Conservation (phyloP, 1,140 invertebrate genomes). For the Drosophila pachea region DNA sequence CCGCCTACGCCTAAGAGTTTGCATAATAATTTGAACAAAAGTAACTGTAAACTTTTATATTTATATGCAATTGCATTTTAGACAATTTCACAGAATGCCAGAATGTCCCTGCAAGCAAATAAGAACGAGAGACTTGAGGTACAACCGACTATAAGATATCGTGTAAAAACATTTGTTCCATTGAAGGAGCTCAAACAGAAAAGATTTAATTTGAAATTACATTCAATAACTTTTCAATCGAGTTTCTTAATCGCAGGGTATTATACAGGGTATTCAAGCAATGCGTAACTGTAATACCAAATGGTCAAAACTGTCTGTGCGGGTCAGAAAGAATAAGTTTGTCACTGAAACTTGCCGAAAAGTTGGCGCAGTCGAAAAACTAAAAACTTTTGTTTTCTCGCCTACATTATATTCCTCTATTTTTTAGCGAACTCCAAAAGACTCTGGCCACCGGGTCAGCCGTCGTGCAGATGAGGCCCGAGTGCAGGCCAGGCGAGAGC, state of each 20-base stretch:
- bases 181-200: no score
- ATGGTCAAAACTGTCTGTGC: conserved; percentile 33
- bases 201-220: no score
- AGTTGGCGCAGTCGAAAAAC: conserved; percentile 55
- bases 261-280: neutral
- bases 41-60: conserved; percentile 55
- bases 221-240: no score
- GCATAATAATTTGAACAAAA: conserved; percentile 38
- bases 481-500: neutral
- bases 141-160: neutral
- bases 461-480: neutral
- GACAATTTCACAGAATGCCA: conserved; percentile 48
- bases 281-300: conserved; percentile 30
- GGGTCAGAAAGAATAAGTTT: conserved; percentile 52
- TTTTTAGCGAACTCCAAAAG: conserved; percentile 57
- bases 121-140: neutral
- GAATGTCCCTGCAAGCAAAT: conserved; percentile 45
- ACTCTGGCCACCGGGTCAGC: conserved; percentile 12
- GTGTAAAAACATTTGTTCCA: neutral
- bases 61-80: conserved; percentile 66
- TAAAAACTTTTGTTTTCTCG: conserved; percentile 74
- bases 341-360: conserved; percentile 61
- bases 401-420: conserved; percentile 43
- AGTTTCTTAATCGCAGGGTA: neutral
- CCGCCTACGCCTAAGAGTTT: conserved; percentile 38